Base-by-base conservation (phyloP, 1,140 invertebrate genomes). In the Chironomus tepperi region DNA sequence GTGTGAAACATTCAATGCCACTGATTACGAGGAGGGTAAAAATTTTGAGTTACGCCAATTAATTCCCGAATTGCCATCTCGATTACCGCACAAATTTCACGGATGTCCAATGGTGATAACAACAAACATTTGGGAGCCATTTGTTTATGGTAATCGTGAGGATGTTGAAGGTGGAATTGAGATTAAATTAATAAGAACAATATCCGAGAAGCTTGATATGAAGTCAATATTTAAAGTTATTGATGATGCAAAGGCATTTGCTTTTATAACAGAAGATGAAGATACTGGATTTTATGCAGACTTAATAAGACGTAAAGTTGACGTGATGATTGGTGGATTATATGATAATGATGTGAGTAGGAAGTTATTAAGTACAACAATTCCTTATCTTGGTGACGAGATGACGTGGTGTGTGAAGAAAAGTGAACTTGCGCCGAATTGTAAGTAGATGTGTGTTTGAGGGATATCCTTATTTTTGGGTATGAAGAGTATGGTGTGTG, bases 311-410 rank as follows among this genome's bases (percentile, higher is more conserved):
- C n/a, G 74, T 15, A 43, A 47, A 43, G 18, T 18, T 24, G 74
- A 75, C 24, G 24, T 75, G 2, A 47, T 75, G 70, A 73, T 75
- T 21, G 74, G 74, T 47, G 74, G 74, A 42, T 42, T 75, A 34
- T 67, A 75, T 57, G 67, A 75, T 12, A 70, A 75, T 24, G 18
- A 67, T 18, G n/a, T 19, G 1, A 73, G 34, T 19, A 16, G 67
- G 21, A 73, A 57, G 67, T 21, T 73, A 12, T 42, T 75, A 7
- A 70, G 16, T 16, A 21, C 67, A 5, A 42, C 74, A 15, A 75
- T 75, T 19, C 74, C 74, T 42, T 75, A 75, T 34, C 18, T 34
- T 73, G 65, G 70, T 12, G 74, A 75, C 24, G 74, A 75, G 24
- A 43, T 67, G 70, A 75, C 74, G 7, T 75, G 74, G 74, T 75